A percentile compares a stretch with the other conserved stretches of the same genome.
Evolutionary conservation across 2,797 vertebrate species (phyloP).

Genomic region (Coendou prehensilis): DNA sequence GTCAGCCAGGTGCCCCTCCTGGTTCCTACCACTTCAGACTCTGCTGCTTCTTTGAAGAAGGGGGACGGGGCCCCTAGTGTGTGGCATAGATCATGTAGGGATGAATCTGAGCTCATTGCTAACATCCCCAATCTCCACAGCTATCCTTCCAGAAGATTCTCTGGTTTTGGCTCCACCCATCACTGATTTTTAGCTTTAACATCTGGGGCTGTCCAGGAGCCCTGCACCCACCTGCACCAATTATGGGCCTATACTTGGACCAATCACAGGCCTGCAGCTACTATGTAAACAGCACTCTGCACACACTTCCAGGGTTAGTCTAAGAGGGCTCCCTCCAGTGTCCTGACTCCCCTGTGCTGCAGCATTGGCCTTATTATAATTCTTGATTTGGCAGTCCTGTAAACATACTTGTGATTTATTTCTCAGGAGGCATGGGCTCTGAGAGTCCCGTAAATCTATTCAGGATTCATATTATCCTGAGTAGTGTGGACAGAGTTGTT

Average conservation of each 20-base stretch:
- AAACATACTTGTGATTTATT: not conserved
- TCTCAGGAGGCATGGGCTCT: not conserved
- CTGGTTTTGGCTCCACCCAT: not conserved
- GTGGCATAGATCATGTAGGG: not conserved
- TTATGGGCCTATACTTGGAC: not conserved
- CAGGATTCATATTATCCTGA: not conserved
- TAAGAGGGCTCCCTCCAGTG: not conserved
- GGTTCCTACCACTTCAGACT: not conserved
- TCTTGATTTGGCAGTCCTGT: not conserved
- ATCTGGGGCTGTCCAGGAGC: not conserved
- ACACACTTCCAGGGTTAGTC: not conserved
- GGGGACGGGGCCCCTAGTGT: not conserved
- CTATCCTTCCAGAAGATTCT: not conserved
- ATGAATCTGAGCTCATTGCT: not conserved
- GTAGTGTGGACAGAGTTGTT: not conserved
- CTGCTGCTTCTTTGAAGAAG: not conserved
- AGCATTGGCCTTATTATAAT: not conserved
- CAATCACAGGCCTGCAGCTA: not conserved
- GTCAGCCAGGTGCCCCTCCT: not conserved
- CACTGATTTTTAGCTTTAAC: not conserved
- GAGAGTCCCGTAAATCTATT: not conserved
- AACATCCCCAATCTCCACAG: not conserved
- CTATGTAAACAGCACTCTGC: not conserved
- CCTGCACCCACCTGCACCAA: not conserved
- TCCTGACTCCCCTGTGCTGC: not conserved